phyloP scores from a whole-genome alignment of 2,797 vertebrate genomes.

The Poeciliopsis turneri region DNA sequence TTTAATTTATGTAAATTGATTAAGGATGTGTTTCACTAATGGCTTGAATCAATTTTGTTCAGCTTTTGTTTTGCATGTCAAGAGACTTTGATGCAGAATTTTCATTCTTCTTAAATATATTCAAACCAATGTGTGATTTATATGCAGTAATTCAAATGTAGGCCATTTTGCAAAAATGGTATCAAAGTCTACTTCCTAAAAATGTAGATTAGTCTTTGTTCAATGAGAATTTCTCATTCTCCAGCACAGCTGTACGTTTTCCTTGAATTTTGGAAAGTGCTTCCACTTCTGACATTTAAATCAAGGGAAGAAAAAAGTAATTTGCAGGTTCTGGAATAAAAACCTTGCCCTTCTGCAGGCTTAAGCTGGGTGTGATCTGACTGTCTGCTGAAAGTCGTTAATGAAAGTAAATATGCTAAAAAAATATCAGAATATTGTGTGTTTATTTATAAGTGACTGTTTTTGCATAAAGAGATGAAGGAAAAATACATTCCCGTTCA shows the following conservation, averaged over 20 bases:
- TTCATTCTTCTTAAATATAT: neutral
- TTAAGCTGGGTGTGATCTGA: neutral
- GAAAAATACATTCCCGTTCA: neutral
- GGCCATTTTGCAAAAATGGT: neutral
- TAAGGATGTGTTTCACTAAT: constrained; percentile 1
- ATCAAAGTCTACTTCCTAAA: no score
- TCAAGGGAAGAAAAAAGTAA: neutral
- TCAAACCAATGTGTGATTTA: neutral
- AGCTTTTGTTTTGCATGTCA: constrained; percentile 6
- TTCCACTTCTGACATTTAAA: constrained; percentile 5
- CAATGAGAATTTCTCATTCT: neutral
- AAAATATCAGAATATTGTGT: neutral
- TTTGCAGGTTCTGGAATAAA: constrained; percentile 2
- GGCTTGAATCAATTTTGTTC: neutral
- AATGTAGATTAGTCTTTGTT: neutral
- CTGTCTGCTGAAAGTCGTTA: neutral
- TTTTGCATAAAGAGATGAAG: neutral
- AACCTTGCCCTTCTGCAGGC: neutral
- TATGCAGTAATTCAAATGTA: constrained; percentile 11
- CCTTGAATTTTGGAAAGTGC: neutral
- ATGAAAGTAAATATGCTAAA: neutral
- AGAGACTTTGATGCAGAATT: neutral
- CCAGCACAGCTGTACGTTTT: neutral
- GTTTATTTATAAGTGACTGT: neutral
- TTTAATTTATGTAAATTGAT: constrained; percentile 8